phyloP scores from a whole-genome alignment of 1,140 invertebrate genomes.

The Plutomurus gul region DNA sequence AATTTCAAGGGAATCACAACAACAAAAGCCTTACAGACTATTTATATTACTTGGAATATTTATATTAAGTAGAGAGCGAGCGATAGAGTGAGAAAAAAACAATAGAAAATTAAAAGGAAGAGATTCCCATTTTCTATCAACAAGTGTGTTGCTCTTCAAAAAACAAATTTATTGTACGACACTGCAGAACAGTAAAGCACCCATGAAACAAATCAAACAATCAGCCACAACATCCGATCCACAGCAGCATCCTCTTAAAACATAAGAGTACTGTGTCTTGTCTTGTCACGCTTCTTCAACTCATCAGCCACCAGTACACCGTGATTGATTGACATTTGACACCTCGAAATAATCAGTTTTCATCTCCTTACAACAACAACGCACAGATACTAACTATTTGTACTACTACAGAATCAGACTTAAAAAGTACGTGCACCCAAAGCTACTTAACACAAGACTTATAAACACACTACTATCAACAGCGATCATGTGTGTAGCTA shows the following conservation, averaged over 20 bases:
- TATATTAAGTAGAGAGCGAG: no score
- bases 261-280: slow-evolving; percentile 11
- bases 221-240: not conserved
- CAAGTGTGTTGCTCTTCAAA: no score
- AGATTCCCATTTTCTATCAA: slow-evolving; percentile 5
- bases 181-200: not conserved
- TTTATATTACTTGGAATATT: no score
- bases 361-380: not conserved
- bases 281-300: slow-evolving; percentile 15
- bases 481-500: no score
- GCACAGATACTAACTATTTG: no score
- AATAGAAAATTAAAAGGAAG: not conserved
- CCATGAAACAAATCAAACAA: slow-evolving; percentile 22
- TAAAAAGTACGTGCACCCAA: not conserved
- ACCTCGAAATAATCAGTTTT: slow-evolving; percentile 27
- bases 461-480: not conserved
- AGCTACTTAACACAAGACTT: not conserved
- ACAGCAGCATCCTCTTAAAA: not conserved
- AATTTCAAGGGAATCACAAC: no score
- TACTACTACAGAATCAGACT: no score
- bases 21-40: no score
- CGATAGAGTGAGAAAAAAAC: not conserved
- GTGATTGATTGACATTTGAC: slow-evolving; percentile 46
- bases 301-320: slow-evolving; percentile 14
- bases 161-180: no score